Conservation (phyloP, 2,888 invertebrate genomes). For the Reticulitermes lucifugus region DNA sequence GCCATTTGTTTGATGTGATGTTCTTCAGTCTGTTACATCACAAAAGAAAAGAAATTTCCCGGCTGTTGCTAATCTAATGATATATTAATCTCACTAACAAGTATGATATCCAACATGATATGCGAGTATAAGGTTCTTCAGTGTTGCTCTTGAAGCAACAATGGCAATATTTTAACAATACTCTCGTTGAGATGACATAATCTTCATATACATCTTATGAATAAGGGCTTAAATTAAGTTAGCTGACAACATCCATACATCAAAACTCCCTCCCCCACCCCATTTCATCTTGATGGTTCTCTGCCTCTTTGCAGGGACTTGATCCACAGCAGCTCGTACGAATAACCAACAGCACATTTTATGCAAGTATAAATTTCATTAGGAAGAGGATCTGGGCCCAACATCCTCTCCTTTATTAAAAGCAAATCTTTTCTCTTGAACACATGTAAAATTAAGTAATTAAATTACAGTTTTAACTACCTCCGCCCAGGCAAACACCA, state of each 20-base stretch:
- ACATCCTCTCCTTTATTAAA: too few species aligned
- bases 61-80: background rate
- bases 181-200: background rate
- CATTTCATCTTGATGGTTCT: background rate
- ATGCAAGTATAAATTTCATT: too few species aligned
- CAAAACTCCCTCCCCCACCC: background rate
- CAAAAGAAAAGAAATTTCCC: background rate
- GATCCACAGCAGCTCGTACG: too few species aligned
- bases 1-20: too few species aligned
- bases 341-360: too few species aligned
- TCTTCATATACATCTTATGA: background rate
- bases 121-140: background rate
- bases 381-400: too few species aligned
- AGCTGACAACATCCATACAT: background rate
- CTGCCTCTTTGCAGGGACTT: too few species aligned
- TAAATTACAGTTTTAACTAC: too few species aligned
- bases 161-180: conserved; percentile 4
- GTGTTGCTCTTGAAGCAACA: background rate
- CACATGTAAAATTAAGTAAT: too few species aligned
- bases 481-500: too few species aligned
- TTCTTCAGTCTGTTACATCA: background rate
- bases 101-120: background rate
- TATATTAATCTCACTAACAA: background rate
- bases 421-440: too few species aligned
- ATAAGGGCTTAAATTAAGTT: conserved; percentile 14